These are phyloP conservation scores for Cryptocephalus moraei DNA, from an alignment of 2,888 invertebrate genomes.

Conservation along the genomic window DNA sequence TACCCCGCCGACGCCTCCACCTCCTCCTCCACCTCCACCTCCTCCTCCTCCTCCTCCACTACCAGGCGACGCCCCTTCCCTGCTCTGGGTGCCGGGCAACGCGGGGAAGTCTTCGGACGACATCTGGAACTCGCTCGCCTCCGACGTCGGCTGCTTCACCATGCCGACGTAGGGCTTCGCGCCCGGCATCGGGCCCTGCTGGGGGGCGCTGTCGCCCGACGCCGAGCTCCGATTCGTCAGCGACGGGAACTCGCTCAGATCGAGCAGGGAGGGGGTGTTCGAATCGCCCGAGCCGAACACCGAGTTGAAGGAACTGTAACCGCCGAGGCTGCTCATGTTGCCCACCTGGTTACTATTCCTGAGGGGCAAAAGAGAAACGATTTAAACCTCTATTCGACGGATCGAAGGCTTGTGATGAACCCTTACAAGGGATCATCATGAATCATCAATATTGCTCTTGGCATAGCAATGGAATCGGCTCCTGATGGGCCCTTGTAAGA, in stretches of 20 bases:
- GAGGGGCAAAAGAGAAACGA: conserved; percentile 19
- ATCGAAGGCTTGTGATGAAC: too few relatives aligned
- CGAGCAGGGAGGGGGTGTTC: conserved; percentile 72
- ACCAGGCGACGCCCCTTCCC: conserved; percentile 60
- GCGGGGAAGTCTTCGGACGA: conserved; percentile 99
- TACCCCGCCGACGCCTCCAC: conserved; percentile 24
- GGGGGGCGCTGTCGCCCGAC: conserved; percentile 58
- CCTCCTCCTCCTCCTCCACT: conserved; percentile 21
- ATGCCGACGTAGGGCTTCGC: conserved; percentile 92
- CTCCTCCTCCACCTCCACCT: conserved; percentile 21
- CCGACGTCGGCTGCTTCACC: conserved; percentile 81
- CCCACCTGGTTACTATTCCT: conserved; percentile 50
- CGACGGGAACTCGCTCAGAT: conserved; percentile 88
- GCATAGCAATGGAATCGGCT: too few relatives aligned
- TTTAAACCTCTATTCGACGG: too few relatives aligned
- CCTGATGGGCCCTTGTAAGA: too few relatives aligned
- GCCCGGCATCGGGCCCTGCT: conserved; percentile 76
- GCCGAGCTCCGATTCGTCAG: conserved; percentile 71
- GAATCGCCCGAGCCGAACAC: conserved; percentile 60
- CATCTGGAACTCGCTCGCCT: conserved; percentile 92
- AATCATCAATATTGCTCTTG: too few relatives aligned
- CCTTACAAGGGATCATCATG: too few relatives aligned
- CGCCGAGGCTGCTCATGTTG: conserved; percentile 54
- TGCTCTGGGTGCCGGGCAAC: conserved; percentile 82
- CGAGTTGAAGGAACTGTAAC: conserved; percentile 57